These are phyloP conservation scores for Papilio demoleus DNA, from an alignment of 2,888 invertebrate species.

Conservation along the genomic window DNA sequence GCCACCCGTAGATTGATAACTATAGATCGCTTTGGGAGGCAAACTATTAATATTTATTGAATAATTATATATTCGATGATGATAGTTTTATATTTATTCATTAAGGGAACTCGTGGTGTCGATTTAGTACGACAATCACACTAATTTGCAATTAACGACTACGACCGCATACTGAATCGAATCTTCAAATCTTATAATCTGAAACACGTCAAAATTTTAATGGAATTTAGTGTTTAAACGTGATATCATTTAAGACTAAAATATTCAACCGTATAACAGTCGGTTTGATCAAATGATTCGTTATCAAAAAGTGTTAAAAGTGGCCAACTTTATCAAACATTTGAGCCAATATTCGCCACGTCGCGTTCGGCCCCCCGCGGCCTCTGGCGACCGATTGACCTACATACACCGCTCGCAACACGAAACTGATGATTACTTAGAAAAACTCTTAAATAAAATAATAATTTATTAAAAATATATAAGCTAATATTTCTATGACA, in stretches of 20 bases:
- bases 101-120: too few relatives aligned
- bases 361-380: conserved; percentile 44
- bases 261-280: too few relatives aligned
- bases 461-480: not conserved
- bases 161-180: too few relatives aligned
- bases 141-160: too few relatives aligned
- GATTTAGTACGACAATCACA: too few relatives aligned
- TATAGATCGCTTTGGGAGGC: not conserved
- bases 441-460: not conserved
- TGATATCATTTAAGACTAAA: too few relatives aligned
- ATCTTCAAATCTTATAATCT: too few relatives aligned
- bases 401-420: conserved; percentile 44
- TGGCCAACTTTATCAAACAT: conserved; percentile 31
- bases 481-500: not conserved
- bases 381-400: conserved; percentile 47
- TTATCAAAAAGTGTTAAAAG: not conserved
- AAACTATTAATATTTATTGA: not conserved
- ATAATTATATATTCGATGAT: too few relatives aligned
- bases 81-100: too few relatives aligned
- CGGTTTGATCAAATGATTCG: not conserved
- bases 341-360: conserved; percentile 38
- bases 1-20: not conserved
- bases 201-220: too few relatives aligned
- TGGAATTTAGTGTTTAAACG: too few relatives aligned
- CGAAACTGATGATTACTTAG: conserved; percentile 19